phyloP scores from a whole-genome alignment of 1,140 invertebrate genomes.

The Tenebrio molitor region DNA sequence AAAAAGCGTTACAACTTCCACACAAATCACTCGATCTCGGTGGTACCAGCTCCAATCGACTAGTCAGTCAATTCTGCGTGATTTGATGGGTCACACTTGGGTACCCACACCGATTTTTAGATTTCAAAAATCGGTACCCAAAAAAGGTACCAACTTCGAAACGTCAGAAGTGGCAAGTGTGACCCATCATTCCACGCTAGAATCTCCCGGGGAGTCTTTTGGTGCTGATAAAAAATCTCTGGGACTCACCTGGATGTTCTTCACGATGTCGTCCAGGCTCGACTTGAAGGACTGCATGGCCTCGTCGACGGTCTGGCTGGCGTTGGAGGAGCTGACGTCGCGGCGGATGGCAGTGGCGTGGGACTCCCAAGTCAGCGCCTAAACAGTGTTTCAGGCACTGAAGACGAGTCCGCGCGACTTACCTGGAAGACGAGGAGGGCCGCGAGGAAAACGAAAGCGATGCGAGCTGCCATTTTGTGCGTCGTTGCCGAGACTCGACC shows the following conservation, averaged over 20 bases:
- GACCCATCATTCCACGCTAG: too few relatives aligned
- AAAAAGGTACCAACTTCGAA: too few relatives aligned
- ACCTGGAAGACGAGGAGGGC: slow-evolving; percentile 54
- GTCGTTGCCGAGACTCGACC: not conserved
- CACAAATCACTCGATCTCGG: too few relatives aligned
- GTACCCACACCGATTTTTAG: too few relatives aligned
- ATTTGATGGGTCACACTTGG: slow-evolving; percentile 11
- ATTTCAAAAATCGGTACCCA: not conserved
- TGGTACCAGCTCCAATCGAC: not conserved
- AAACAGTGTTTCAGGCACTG: too few relatives aligned
- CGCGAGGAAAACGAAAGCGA: slow-evolving; percentile 51
- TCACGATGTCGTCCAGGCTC: slow-evolving; percentile 54
- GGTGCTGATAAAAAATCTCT: too few relatives aligned
- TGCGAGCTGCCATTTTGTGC: slow-evolving; percentile 52
- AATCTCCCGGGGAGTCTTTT: too few relatives aligned
- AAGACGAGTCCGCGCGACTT: too few relatives aligned
- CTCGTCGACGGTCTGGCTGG: slow-evolving; percentile 49
- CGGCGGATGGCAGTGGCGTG: slow-evolving; percentile 45
- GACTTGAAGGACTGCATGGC: slow-evolving; percentile 52
- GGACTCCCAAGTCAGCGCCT: slow-evolving; percentile 11
- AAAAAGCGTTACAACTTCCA: not conserved
- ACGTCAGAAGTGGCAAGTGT: too few relatives aligned
- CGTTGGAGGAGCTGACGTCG: slow-evolving; percentile 44
- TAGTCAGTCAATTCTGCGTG: not conserved
- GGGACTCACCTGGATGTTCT: slow-evolving; percentile 55